A percentile compares a stretch with the other conserved stretches of the same genome.
These are phyloP conservation scores for Auanema sp. DNA, from an alignment of 2,888 invertebrate genomes.

Conservation along the genomic window DNA sequence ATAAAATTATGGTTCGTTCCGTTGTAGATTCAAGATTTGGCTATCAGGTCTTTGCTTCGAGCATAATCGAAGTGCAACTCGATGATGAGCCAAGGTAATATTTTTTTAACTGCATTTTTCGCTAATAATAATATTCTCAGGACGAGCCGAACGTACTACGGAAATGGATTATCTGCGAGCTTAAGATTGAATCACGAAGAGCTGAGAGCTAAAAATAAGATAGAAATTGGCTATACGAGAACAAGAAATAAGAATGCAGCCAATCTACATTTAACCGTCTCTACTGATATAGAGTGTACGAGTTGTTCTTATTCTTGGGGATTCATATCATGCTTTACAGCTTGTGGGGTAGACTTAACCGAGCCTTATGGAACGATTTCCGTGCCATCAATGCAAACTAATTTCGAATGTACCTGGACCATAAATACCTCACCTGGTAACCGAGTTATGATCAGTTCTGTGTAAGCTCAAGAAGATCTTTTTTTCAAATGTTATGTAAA, in stretches of 20 bases:
- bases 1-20: no score
- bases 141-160: no score
- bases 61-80: no score
- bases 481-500: not conserved
- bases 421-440: conserved; percentile 36
- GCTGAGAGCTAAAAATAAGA: conserved; percentile 18
- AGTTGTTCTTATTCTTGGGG: no score
- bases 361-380: conserved; percentile 17
- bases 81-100: no score
- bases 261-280: conserved; percentile 17
- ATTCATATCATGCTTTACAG: conserved; percentile 30
- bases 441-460: conserved; percentile 21
- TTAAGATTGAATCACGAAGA: conserved; percentile 11
- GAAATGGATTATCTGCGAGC: no score
- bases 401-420: conserved; percentile 47
- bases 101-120: no score
- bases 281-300: conserved; percentile 22
- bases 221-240: conserved; percentile 15
- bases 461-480: conserved; percentile 11
- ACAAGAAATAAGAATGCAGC: not conserved
- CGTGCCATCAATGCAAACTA: conserved; percentile 7
- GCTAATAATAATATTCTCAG: no score
- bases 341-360: conserved; percentile 36
- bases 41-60: no score
- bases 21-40: no score